phyloP scores from a whole-genome alignment of 2,797 vertebrate species.

The Discoglossus pictus region DNA sequence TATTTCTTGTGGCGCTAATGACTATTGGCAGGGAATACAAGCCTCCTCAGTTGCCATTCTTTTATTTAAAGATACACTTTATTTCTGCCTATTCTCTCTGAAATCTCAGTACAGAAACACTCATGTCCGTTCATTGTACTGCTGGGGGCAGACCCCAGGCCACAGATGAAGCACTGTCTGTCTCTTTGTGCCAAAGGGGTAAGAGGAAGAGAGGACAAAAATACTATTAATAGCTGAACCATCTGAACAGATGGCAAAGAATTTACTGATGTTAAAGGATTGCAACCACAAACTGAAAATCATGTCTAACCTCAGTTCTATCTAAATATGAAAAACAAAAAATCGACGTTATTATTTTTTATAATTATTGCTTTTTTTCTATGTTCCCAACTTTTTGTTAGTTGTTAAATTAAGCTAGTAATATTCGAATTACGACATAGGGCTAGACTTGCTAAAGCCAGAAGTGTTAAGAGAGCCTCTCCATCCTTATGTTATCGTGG shows the following conservation, averaged over 20 bases:
- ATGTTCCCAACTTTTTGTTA: too few species aligned
- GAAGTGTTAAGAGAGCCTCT: too few species aligned
- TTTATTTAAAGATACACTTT: too few species aligned
- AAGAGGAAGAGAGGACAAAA: slow-evolving; percentile 69
- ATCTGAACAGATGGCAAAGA: slow-evolving; percentile 83
- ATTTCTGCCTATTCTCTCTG: slow-evolving; percentile 20
- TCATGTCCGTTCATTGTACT: slow-evolving; percentile 60
- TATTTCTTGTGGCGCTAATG: slow-evolving; percentile 76
- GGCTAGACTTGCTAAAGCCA: too few species aligned
- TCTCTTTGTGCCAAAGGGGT: slow-evolving; percentile 68
- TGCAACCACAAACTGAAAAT: slow-evolving; percentile 81
- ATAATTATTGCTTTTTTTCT: too few species aligned
- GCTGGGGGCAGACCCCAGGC: slow-evolving; percentile 58
- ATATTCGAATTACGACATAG: too few species aligned
- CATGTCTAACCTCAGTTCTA: slow-evolving; percentile 46
- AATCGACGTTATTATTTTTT: too few species aligned
- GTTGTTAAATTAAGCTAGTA: too few species aligned
- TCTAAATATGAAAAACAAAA: too few species aligned
- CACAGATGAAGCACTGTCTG: slow-evolving; percentile 62
- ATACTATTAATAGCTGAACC: slow-evolving; percentile 84
- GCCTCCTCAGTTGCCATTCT: slow-evolving; percentile 71
- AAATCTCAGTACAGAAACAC: slow-evolving; percentile 55
- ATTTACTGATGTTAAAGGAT: slow-evolving; percentile 82
- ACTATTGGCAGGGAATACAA: slow-evolving; percentile 77
- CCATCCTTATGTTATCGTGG: too few species aligned